Conservation (phyloP, 2,888 invertebrate species). For the Epinotia nisella region DNA sequence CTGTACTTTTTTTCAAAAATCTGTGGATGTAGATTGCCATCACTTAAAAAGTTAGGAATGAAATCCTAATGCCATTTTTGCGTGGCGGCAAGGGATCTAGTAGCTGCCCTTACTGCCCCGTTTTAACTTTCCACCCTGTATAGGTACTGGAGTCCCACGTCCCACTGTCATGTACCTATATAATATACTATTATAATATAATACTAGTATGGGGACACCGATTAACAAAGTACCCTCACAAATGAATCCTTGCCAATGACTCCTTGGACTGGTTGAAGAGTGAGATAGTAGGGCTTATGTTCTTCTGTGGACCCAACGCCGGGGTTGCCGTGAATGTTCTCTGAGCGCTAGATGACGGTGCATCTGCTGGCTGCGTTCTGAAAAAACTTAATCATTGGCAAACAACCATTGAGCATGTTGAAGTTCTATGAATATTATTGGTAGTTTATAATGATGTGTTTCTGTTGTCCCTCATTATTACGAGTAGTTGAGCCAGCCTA, state of each 20-base stretch:
- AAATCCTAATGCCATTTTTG: too few relatives aligned
- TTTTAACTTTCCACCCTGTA: too few relatives aligned
- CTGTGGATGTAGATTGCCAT: too few relatives aligned
- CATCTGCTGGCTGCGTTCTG: slow-evolving; percentile 10
- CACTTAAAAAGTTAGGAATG: too few relatives aligned
- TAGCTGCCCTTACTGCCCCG: too few relatives aligned
- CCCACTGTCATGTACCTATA: too few relatives aligned
- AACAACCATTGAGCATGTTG: background rate
- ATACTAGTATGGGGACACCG: background rate
- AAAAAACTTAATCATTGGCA: background rate
- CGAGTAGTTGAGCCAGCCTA: too few relatives aligned
- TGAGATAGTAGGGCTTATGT: slow-evolving; percentile 68
- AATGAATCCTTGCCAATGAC: slow-evolving; percentile 67
- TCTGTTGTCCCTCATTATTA: too few relatives aligned
- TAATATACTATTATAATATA: too few relatives aligned
- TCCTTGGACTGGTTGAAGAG: slow-evolving; percentile 79
- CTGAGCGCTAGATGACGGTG: slow-evolving; percentile 15
- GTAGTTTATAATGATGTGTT: background rate
- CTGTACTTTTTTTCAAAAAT: too few relatives aligned
- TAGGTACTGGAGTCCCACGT: too few relatives aligned
- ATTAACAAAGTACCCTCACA: slow-evolving; percentile 57
- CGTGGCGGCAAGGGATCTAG: too few relatives aligned
- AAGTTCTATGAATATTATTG: background rate
- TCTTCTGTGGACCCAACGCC: slow-evolving; percentile 53
- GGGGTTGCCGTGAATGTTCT: slow-evolving; percentile 44